Conservation (phyloP, 2,888 invertebrate genomes). For the Chloroclysta siterata region DNA sequence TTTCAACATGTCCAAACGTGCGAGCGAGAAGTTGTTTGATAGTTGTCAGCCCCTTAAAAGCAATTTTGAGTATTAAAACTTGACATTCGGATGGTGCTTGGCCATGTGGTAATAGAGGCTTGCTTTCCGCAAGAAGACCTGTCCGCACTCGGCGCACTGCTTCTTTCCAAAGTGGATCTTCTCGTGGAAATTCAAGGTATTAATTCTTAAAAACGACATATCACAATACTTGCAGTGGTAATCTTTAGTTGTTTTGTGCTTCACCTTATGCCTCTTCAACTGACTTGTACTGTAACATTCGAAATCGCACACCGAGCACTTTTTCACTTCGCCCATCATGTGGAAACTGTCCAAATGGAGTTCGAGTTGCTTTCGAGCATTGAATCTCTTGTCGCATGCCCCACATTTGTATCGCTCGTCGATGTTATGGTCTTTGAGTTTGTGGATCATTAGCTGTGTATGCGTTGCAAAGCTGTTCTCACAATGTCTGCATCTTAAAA, state of each 20-base stretch:
- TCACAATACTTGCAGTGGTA: conserved; percentile 56
- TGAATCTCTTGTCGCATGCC: conserved; percentile 37
- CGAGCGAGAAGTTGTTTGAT: too few relatives aligned
- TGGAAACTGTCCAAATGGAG: conserved; percentile 22
- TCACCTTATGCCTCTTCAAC: conserved; percentile 4
- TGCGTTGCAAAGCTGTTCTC: not conserved
- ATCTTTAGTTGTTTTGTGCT: conserved; percentile 17
- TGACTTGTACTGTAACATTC: not conserved
- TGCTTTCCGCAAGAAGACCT: conserved; percentile 76
- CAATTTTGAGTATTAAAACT: conserved; percentile 48
- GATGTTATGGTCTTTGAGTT: conserved; percentile 45
- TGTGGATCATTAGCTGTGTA: not conserved
- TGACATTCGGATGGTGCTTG: conserved; percentile 71
- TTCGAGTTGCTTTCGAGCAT: not conserved
- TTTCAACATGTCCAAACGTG: too few relatives aligned
- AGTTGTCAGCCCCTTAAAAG: too few relatives aligned
- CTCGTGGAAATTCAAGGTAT: conserved; percentile 63
- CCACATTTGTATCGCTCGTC: too few relatives aligned
- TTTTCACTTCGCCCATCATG: conserved; percentile 29
- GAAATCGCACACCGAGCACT: conserved; percentile 26
- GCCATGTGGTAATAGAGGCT: conserved; percentile 76
- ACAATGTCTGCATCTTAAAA: not conserved
- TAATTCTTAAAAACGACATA: conserved; percentile 71
- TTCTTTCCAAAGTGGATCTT: conserved; percentile 71
- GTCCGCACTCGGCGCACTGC: too few relatives aligned